Conservation (phyloP, 2,888 invertebrate genomes). For the Alsophila aescularia region DNA sequence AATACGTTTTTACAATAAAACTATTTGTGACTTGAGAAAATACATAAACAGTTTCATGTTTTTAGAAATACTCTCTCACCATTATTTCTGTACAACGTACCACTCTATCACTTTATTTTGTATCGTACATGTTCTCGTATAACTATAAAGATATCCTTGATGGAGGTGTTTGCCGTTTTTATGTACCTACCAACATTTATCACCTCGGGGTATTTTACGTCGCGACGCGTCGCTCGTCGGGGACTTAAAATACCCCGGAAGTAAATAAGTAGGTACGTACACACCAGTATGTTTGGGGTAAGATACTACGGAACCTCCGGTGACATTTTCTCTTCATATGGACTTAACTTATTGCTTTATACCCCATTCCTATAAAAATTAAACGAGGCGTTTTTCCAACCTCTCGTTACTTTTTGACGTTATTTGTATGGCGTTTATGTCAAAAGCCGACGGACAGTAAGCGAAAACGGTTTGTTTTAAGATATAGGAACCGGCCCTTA, state of each 20-base stretch:
- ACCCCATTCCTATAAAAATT: too few species aligned
- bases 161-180: slow-evolving; percentile 25
- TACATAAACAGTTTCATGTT: not conserved
- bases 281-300: slow-evolving; percentile 18
- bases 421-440: too few species aligned
- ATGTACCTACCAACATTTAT: slow-evolving; percentile 22
- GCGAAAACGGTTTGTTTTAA: too few species aligned
- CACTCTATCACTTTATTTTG: not conserved
- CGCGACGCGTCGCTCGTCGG: slow-evolving; percentile 10
- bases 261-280: slow-evolving; percentile 19
- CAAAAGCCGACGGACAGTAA: too few species aligned
- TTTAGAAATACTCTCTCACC: not conserved
- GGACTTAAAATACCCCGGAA: slow-evolving; percentile 19
- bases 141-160: slow-evolving; percentile 17
- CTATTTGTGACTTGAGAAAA: not conserved
- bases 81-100: slow-evolving; percentile 7
- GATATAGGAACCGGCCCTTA: too few species aligned
- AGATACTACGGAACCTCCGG: slow-evolving; percentile 12
- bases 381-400: too few species aligned
- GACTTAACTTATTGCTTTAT: not conserved
- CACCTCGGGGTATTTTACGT: slow-evolving; percentile 26
- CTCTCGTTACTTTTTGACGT: too few species aligned
- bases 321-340: slow-evolving; percentile 16
- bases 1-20: not conserved
- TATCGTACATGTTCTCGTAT: slow-evolving; percentile 4